A percentile compares a stretch with the other conserved stretches of the same genome.
Conservation (phyloP, 2,888 invertebrate species). For the Xylota segnis region DNA sequence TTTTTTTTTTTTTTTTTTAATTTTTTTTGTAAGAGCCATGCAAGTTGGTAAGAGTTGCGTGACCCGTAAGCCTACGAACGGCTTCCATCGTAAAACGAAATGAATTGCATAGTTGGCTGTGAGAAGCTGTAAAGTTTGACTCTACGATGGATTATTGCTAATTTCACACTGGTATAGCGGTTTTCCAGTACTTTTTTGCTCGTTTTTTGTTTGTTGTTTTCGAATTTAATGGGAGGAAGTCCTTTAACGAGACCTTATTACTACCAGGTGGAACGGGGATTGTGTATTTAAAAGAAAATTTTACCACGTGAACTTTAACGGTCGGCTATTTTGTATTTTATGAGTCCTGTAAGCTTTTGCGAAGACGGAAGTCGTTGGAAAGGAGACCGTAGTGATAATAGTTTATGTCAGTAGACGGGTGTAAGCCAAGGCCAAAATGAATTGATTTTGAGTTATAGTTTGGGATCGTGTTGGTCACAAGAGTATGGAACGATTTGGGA, state of each 20-base stretch:
- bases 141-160: constrained; percentile 70
- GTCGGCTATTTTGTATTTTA: constrained; percentile 25
- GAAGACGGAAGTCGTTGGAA: background rate
- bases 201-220: constrained; percentile 22
- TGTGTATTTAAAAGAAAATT: constrained; percentile 45
- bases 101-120: constrained; percentile 46
- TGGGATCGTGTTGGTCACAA: no score
- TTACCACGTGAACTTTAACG: constrained; percentile 39
- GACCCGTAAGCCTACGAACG: constrained; percentile 72
- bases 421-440: no score
- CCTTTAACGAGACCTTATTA: constrained; percentile 71
- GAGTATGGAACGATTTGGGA: no score
- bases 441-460: no score
- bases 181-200: no score
- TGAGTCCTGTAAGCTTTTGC: constrained; percentile 1
- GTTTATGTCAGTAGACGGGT: background rate
- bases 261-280: constrained; percentile 28
- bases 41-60: constrained; percentile 65
- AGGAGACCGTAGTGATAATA: background rate
- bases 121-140: constrained; percentile 72
- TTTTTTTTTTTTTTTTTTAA: constrained; percentile 55
- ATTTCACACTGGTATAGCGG: constrained; percentile 71
- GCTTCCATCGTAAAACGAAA: constrained; percentile 72
- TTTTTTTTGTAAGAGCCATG: constrained; percentile 54
- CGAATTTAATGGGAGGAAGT: constrained; percentile 68